These are phyloP conservation scores for Phaethon lepturus DNA, from an alignment of 2,113 vertebrate genomes.

Conservation along the genomic window DNA sequence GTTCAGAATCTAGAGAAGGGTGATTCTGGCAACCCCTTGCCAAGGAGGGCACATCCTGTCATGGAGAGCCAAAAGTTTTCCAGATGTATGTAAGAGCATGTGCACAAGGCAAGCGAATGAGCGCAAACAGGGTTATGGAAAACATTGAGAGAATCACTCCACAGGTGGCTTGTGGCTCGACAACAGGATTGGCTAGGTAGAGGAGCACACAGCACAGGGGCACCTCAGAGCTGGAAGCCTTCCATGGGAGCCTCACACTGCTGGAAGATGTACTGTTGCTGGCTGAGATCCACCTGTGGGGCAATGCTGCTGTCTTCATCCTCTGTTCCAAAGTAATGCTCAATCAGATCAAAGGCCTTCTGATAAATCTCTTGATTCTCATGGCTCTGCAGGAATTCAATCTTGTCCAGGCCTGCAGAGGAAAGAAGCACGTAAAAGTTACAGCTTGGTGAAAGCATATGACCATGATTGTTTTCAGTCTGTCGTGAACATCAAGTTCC, in stretches of 20 bases:
- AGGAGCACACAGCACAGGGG: conserved; percentile 56
- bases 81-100: conserved; percentile 81
- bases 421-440: not conserved
- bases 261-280: conserved; percentile 98
- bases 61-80: conserved; percentile 81
- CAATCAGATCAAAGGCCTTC: conserved; percentile 97
- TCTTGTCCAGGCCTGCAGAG: conserved; percentile 91
- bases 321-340: conserved; percentile 96
- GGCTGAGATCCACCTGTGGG: conserved; percentile 93
- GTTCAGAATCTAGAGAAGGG: conserved; percentile 76
- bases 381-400: conserved; percentile 96
- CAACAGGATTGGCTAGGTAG: conserved; percentile 73
- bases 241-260: conserved; percentile 98
- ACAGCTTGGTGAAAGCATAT: not conserved
- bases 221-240: conserved; percentile 96
- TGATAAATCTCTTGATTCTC: conserved; percentile 99
- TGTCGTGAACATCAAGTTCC: not conserved
- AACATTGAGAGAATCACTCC: conserved; percentile 81
- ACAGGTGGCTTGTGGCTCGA: conserved; percentile 77
- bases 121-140: conserved; percentile 82
- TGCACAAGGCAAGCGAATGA: conserved; percentile 84
- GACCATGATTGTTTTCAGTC: not conserved
- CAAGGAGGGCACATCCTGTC: conserved; percentile 75
- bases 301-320: conserved; percentile 94
- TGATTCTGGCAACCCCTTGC: conserved; percentile 71